Evolutionary conservation across 2,888 invertebrate genomes (phyloP), one percentile per base, ranked within the genome.

Genomic region (Patella depressa): DNA sequence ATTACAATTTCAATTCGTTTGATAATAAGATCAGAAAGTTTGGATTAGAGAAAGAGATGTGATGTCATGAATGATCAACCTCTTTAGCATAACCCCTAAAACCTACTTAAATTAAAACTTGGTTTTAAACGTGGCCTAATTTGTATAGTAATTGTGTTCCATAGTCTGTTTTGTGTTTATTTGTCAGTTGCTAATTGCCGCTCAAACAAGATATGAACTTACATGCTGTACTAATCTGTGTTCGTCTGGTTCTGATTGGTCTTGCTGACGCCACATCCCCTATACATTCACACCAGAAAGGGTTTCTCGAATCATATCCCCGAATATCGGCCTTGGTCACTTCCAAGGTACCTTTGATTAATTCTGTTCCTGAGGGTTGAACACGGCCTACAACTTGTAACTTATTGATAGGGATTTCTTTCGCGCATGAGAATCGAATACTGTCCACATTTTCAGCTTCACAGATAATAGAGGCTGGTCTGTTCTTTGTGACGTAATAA

Each of bases 401-500:
- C 24, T 65, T 19, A 19, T 19, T 24, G 24, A 24, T 24, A 4
- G 9, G 24, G 11, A 65, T 19, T 65, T 65, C 65, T 24, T 65
- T 65, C 11, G 65, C 19, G 24, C 65, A 65, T 24, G 65, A 19
- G 24, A 12, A 65, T 65, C 24, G 65, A 19, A 65, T 65, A 65
- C 15, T 65, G 65, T 65, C 65, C 24, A 65, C 65, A 24, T 65
- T 65, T 65, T 65, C 65, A 24, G 65, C 65, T 65, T 65, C 65
- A 65, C 65, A 65, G 19, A 24, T 24, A 24, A 65, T 11, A 65
- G 65, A 24, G 12, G 24, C 65, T 24, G 65, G 65, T 24, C 24
- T 65, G 65, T 24, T 65, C 11, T 24, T 19, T 24, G 65, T 65
- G 24, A 65, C 65, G 24, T 65, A 65, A 65, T 65, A 65, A 24